Evolutionary conservation across 2,888 invertebrate species (phyloP).

Genomic region (Neoscelio sp.): DNA sequence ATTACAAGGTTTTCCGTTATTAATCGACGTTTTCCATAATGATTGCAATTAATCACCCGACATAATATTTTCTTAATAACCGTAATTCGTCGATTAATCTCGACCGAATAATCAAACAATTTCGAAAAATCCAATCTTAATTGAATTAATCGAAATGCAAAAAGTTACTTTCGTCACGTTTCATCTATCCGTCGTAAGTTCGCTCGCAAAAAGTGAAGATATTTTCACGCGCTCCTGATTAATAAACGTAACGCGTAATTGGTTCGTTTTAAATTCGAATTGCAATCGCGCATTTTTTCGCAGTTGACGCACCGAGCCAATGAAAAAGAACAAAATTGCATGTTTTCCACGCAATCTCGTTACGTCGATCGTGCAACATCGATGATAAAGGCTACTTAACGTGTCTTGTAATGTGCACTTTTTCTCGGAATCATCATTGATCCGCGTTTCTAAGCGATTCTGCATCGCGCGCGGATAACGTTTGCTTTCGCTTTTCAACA

Average conservation of each 20-base stretch:
- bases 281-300: constrained; percentile 14
- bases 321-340: constrained; percentile 19
- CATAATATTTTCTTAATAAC: not conserved
- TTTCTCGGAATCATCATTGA: constrained; percentile 56
- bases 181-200: not conserved
- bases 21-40: constrained; percentile 17
- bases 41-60: not conserved
- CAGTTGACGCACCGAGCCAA: not conserved
- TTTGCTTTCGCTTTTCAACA: constrained; percentile 65
- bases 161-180: not conserved
- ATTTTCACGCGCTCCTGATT: constrained; percentile 56
- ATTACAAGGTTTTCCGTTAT: constrained; percentile 47
- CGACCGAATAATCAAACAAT: too few relatives aligned
- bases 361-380: constrained; percentile 24
- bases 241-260: constrained; percentile 7
- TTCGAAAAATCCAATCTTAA: not conserved
- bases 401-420: constrained; percentile 34
- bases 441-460: constrained; percentile 25
- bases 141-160: not conserved
- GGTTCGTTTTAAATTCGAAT: constrained; percentile 7
- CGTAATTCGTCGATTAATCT: constrained; percentile 3
- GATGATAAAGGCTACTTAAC: constrained; percentile 33
- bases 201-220: constrained; percentile 10
- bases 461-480: constrained; percentile 16
- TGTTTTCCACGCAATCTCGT: constrained; percentile 17